Evolutionary conservation across 2,888 invertebrate species (phyloP), one percentile per base, ranked within the genome.

Genomic region (Lasioglossum leucozonium): DNA sequence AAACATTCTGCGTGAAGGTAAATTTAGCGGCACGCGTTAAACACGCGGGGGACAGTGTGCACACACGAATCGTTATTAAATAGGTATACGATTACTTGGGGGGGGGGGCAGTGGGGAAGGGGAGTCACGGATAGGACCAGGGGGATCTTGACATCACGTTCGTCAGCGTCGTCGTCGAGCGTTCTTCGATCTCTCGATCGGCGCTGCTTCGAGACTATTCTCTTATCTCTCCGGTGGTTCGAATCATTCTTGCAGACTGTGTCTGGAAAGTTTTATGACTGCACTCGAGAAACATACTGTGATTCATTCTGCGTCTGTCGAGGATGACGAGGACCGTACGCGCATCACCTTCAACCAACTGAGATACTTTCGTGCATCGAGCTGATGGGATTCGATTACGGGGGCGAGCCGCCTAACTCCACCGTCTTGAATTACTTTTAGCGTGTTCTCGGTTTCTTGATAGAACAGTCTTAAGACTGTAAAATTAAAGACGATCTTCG

Each of bases 1-100:
- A 90, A 86, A 90, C 86, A 90, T 89, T 78, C 74, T 83, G 85
- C 79, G 77, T 79, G 82, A 88, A 85, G 91, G 87, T 90, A 83
- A 85, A 90, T 89, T 88, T 87, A 79, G 79, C 76, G 80, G 69
- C 62, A 73, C 79, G 83, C 82, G 55, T 84, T 79, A 87, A 84
- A 87, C 82, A 74, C 77, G 79, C 73, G 73, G 69, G 69, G 72
- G 69, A 76, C 78, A 81, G 84, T 85, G 81, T 77, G 83, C 77
- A 89, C 82, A 90, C 89, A 85, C 81, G 82, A 81, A 81, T 81
- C 84, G 85, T 87, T 86, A 89, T 90, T 90, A 90, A 90, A 89
- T 86, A 11, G 55, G 55, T 55, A 76, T 73, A 79, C 81, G 79
- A 62, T 62, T 87, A 77, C 75, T 44, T 67, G 75, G 65, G 30